phyloP scores from a whole-genome alignment of 2,888 invertebrate genomes.

The Allophyes oxyacanthae region DNA sequence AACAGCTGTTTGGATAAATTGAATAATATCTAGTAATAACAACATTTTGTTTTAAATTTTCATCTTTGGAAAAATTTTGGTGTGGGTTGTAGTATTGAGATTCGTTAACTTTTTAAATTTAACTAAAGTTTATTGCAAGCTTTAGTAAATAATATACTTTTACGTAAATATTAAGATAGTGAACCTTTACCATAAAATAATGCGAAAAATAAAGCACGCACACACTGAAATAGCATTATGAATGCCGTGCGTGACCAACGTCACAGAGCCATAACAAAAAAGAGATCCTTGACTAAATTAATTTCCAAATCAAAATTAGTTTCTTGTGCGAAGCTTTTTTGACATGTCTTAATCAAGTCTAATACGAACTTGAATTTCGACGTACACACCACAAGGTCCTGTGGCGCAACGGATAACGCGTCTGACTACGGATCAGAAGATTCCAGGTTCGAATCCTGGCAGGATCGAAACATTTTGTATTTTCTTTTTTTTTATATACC shows the following conservation, averaged over 20 bases:
- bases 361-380: slow-evolving; percentile 10
- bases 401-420: slow-evolving; percentile 92
- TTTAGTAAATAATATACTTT: too few relatives aligned
- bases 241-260: slow-evolving; percentile 16
- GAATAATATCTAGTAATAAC: too few relatives aligned
- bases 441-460: slow-evolving; percentile 92
- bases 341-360: neutral
- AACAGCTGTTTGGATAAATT: too few relatives aligned
- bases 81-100: too few relatives aligned
- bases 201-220: neutral
- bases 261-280: slow-evolving; percentile 10
- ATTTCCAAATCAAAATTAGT: slow-evolving; percentile 18
- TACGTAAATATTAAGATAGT: too few relatives aligned
- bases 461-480: slow-evolving; percentile 69
- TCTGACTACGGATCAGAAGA: slow-evolving; percentile 93
- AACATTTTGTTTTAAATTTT: too few relatives aligned
- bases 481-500: neutral
- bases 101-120: too few relatives aligned
- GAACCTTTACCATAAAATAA: neutral
- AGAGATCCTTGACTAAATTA: slow-evolving; percentile 26
- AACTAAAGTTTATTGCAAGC: too few relatives aligned
- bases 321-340: neutral
- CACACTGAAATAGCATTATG: slow-evolving; percentile 1
- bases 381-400: slow-evolving; percentile 61
- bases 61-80: too few relatives aligned